Base-by-base conservation (phyloP, 2,888 invertebrate species). In the Laothoe populi region DNA sequence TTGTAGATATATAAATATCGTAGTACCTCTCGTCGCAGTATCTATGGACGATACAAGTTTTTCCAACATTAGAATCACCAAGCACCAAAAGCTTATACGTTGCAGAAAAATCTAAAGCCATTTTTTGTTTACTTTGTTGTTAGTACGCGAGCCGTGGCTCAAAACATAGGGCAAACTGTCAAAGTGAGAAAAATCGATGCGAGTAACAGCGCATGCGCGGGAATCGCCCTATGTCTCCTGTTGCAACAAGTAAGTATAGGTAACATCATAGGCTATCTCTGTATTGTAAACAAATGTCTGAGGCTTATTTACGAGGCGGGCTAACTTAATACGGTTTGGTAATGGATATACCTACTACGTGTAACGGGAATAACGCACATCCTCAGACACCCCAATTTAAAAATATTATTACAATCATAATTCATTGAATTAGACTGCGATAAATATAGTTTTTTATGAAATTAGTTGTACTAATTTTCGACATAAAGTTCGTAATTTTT, bases 1-100 rank as follows among this genome's bases (percentile, higher is more conserved):
- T 97, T 70, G 97, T 97, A 57, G 97, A 97, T 92, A 97, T 97
- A 90, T 97, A 97, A 72, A 97, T 97, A 85, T 97, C 97, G 90
- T 97, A 97, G 89, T 97, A 97, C 78, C 96, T 94, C 88, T 97
- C 97, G 86, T 97, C 97, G 85, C 97, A 97, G 82, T 97, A 97
- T 88, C 97, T 94, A 86, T 97, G 97, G 77, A 97, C 97, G 75
- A 97, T 96, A 89, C 97, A 97, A 65, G 97, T 97, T 94, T 97
- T 97, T 19, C 97, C 97, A 67, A 97, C 97, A 93, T 97, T 97
- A 61, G 97, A 97, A 92, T 97, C 97, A 63, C 97, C 97, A 81
- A 97, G 93, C 78, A 97, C 97, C 79, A 97, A 93, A 70, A 97
- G 95, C 92, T 97, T 97, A 87, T 97, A 97, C 70, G 97, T 97